A percentile compares a stretch with the other conserved stretches of the same genome.
Evolutionary conservation across 2,797 vertebrate genomes (phyloP).

Genomic region (Gymnothorax reevesii): DNA sequence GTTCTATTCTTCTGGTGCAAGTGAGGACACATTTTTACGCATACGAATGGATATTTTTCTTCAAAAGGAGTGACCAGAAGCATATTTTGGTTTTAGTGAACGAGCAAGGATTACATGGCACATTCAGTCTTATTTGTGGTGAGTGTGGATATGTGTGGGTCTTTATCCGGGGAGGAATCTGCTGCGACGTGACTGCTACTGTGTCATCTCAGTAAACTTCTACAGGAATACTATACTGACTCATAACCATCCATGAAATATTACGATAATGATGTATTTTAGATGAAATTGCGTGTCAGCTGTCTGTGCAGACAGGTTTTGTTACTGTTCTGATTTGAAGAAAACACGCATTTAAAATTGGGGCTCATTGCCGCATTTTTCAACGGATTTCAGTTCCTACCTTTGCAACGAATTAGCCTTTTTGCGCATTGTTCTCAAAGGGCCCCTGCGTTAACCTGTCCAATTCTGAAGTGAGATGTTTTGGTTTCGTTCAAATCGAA

Average conservation of each 20-base stretch:
- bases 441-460: background rate
- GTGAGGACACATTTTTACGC: slow-evolving; percentile 6
- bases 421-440: background rate
- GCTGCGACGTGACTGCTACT: slow-evolving; percentile 25
- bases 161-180: slow-evolving; percentile 18
- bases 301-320: background rate
- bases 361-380: slow-evolving; percentile 25
- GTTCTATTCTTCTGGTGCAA: background rate
- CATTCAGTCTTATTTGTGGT: background rate
- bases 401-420: background rate
- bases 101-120: background rate
- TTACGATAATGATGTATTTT: background rate
- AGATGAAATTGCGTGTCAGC: background rate
- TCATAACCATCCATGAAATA: background rate
- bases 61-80: background rate
- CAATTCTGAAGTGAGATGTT: background rate
- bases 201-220: slow-evolving; percentile 16
- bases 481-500: slow-evolving; percentile 11
- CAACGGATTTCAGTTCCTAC: background rate
- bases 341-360: slow-evolving; percentile 18
- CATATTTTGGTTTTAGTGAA: background rate
- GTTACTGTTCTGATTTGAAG: slow-evolving; percentile 11
- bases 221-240: slow-evolving; percentile 11
- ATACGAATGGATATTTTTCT: background rate
- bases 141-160: background rate